Evolutionary conservation across 1,140 invertebrate species (phyloP), one percentile per base, ranked within the genome.

Genomic region (Pantala flavescens): DNA sequence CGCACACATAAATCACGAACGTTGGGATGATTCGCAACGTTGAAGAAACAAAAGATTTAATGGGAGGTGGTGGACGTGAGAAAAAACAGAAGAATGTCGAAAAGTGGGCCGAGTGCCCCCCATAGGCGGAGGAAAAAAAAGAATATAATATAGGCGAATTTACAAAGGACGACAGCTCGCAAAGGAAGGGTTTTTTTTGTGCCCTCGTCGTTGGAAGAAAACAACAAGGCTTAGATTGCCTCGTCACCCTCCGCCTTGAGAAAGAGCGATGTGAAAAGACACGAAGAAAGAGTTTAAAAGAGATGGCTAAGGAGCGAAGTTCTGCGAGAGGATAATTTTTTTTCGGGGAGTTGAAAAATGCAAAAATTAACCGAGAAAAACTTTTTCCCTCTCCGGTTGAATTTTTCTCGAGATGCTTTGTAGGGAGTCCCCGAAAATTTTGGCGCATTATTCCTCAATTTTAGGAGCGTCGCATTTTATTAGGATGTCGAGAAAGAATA

Each of bases 61-160:
- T 3, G 49, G 49, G 49, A 21, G 49, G 49, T 7, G 49, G 49
- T 19, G 49, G 49, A 63, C 16, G 49, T 3, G 12, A 14, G 49
- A 63, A 63, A 63, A 21, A 63, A 63, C 3, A 3, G 49, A 63
- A 63, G 49, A 63, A 63, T 63, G 3, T 16, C n/a, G 49, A 63
- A 63, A 63, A 63, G 49, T 63, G 49, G 49, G 49, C 49, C 49
- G 49, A 63, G 49, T 63, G 49, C n/a, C 49, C 16, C 49, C 49
- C 16, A 63, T 21, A 63, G 49, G 49, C 49, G n/a, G 12, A 63
- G 12, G 49, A 14, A 63, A 12, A 14, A 63, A 63, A 21, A 63
- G 49, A 63, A 63, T 63, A 63, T 16, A 63, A 63, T 21, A 63
- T 21, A 63, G 49, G 28, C 28, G 28, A 63, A 63, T 63, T 3